Evolutionary conservation across 2,888 invertebrate genomes (phyloP), one percentile per base, ranked within the genome.

Genomic region (Pristionchus mayeri): DNA sequence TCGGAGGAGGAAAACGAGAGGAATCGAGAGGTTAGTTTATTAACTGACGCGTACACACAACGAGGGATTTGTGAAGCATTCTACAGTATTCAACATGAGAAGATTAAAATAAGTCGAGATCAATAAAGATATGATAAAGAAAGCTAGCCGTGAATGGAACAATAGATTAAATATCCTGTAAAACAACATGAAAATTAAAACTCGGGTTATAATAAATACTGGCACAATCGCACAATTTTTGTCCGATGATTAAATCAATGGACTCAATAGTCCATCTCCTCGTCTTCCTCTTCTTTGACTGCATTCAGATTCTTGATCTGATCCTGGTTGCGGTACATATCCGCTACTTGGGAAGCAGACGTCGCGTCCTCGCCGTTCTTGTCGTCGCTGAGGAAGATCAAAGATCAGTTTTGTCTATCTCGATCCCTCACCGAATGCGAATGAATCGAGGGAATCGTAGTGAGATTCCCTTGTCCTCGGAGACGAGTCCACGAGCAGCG

Each of bases 341-440:
- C 87, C 30, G 88, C 88, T 34, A 95, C 95, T 95, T 98, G 98
- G 90, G 95, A 95, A 76, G 97, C 95, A 3, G 95, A 95, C 3
- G 98, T 98, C 1, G 98, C 97, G 92, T 97, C 95, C 93, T 98
- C 98, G 2, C 96, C 95, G 34, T 94, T 94, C 94, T 99, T 99
- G 94, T 99, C 99, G 9, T 96, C 96, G 40, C 98, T 87, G 52
- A 3, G 48, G 50, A n/a, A 67, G 27, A 63, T 67, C 67, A 82
- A 52, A 52, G 54, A 52, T 52, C 21, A 79, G 30, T 50, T 27
- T n/a, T 67, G 21, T 7, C 9, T 57, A 27, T 57, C 4, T 24
- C 57, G 27, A 13, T 27, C 57, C 3, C 85, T 21, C 50, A 87
- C 87, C 87, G 95, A 75, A 96, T 95, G 48, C 97, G 95, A 84